Evolutionary conservation across 2,113 vertebrate species (phyloP).

Genomic region (Chaenogobius annularis): DNA sequence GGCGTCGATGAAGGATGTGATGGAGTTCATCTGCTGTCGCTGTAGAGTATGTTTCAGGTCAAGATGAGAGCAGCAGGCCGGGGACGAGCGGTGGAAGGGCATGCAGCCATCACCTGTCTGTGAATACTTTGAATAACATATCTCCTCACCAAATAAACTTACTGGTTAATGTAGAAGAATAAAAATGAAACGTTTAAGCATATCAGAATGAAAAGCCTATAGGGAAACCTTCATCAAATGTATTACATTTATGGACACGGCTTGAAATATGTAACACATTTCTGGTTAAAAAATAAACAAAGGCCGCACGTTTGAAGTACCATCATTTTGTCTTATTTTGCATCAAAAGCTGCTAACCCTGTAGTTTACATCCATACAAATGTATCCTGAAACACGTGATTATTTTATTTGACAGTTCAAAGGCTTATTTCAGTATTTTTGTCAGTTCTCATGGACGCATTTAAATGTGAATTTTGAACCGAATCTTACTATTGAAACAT

Average conservation of each 20-base stretch:
- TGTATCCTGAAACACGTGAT: no score
- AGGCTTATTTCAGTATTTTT: no score
- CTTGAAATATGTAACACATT: neutral
- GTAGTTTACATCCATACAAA: no score
- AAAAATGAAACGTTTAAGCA: neutral
- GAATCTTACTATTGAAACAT: no score
- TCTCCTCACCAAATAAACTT: neutral
- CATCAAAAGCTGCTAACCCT: no score
- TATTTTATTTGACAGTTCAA: no score
- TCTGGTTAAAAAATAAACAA: no score
- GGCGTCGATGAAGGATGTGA: conserved; percentile 91
- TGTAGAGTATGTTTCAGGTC: conserved; percentile 41
- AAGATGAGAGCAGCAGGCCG: conserved; percentile 73
- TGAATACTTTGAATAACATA: neutral
- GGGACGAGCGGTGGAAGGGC: conserved; percentile 87
- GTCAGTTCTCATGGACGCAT: no score
- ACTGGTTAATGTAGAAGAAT: neutral
- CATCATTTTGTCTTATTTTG: no score
- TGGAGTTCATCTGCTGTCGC: conserved; percentile 86
- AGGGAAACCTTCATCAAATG: neutral
- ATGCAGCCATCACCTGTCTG: conserved; percentile 82
- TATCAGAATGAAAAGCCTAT: neutral
- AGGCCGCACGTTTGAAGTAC: no score
- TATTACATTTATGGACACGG: neutral
- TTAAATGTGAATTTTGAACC: no score